phyloP scores from a whole-genome alignment of 1,140 invertebrate genomes.

The Spodoptera frugiperda region DNA sequence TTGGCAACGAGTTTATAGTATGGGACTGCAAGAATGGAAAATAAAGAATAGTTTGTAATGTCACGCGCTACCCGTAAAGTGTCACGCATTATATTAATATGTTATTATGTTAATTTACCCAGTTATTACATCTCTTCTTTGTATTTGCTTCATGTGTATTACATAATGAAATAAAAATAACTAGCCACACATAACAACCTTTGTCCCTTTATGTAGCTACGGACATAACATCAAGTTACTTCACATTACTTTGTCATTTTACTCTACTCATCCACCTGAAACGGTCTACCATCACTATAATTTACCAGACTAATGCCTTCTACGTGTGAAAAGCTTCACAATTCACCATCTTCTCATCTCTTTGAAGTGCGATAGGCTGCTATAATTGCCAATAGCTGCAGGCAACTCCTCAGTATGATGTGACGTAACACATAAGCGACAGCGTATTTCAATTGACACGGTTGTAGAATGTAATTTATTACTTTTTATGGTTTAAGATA shows the following conservation, averaged over 20 bases:
- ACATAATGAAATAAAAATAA: no score
- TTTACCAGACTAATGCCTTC: conserved; percentile 48
- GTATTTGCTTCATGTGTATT: no score
- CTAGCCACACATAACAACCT: no score
- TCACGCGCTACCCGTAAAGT: no score
- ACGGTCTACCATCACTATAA: conserved; percentile 36
- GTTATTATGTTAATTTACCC: no score
- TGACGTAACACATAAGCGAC: conserved; percentile 29
- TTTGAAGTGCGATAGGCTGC: conserved; percentile 70
- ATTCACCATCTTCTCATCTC: conserved; percentile 56
- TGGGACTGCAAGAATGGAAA: no score
- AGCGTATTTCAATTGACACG: neutral
- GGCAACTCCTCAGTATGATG: conserved; percentile 50
- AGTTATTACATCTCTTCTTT: no score
- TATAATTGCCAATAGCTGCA: conserved; percentile 73
- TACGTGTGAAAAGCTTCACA: conserved; percentile 57
- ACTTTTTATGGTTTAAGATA: neutral
- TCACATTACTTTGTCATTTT: neutral
- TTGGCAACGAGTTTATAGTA: no score
- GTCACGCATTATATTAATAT: no score
- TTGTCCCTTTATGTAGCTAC: no score
- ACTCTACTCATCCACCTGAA: neutral
- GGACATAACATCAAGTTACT: no score
- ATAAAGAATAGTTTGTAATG: no score
- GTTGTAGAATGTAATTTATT: conserved; percentile 14